A percentile compares a stretch with the other conserved stretches of the same genome.
Conservation (phyloP, 2,888 invertebrate genomes). For the Pemphredon lugubris region DNA sequence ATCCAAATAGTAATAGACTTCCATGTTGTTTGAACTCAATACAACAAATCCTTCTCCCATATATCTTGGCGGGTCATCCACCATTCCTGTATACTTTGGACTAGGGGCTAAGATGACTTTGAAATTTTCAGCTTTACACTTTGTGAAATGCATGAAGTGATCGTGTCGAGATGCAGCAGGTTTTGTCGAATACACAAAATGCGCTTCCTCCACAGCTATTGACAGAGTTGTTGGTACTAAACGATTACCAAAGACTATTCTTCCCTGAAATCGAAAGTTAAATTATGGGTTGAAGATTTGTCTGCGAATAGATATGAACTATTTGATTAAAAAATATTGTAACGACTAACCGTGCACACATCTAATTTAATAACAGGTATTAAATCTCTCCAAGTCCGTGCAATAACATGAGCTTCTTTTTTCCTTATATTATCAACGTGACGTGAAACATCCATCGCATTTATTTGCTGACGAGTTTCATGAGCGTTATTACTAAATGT, state of each 20-base stretch:
- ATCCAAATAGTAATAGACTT: constrained; percentile 98
- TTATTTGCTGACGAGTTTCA: constrained; percentile 75
- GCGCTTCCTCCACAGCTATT: constrained; percentile 95
- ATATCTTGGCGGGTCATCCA: constrained; percentile 96
- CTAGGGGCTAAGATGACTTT: constrained; percentile 98
- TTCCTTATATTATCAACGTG: constrained; percentile 81
- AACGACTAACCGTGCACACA: constrained; percentile 87
- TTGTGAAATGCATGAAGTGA: constrained; percentile 97
- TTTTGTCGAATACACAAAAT: constrained; percentile 96
- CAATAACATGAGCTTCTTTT: constrained; percentile 90
- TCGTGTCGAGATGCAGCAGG: constrained; percentile 96
- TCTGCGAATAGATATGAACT: not conserved
- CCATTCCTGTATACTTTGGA: constrained; percentile 95
- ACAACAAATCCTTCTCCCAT: constrained; percentile 99
- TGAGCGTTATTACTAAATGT: constrained; percentile 71
- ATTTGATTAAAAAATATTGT: constrained; percentile 1
- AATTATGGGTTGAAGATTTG: not conserved
- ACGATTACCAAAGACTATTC: constrained; percentile 97
- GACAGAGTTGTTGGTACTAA: constrained; percentile 96
- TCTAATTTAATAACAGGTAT: constrained; percentile 98
- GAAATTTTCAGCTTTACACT: constrained; percentile 96
- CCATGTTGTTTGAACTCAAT: constrained; percentile 96
- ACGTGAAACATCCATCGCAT: constrained; percentile 77
- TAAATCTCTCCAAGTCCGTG: constrained; percentile 96
- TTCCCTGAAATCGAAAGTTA: constrained; percentile 85